These are phyloP conservation scores for Herminia tarsipennalis DNA, from an alignment of 2,888 invertebrate species.

Conservation along the genomic window DNA sequence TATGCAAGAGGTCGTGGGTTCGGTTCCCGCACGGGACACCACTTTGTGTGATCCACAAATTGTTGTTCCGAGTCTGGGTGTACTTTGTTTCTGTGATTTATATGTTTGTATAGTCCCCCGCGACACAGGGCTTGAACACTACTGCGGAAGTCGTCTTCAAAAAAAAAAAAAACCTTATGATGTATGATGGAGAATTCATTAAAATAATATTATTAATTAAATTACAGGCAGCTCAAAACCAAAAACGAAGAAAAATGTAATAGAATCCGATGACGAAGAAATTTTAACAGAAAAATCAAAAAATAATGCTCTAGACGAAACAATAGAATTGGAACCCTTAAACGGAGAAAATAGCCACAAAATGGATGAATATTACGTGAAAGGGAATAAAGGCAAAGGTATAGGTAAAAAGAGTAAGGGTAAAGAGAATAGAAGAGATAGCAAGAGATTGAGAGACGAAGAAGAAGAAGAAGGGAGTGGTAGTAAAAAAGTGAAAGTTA, in stretches of 20 bases:
- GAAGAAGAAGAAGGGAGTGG: conserved; percentile 34
- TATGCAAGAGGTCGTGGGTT: too few relatives aligned
- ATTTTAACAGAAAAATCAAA: conserved; percentile 44
- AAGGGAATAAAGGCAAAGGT: conserved; percentile 57
- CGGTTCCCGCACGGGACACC: too few relatives aligned
- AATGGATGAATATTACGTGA: conserved; percentile 70
- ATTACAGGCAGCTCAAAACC: conserved; percentile 48
- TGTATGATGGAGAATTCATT: too few relatives aligned
- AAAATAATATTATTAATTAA: not conserved
- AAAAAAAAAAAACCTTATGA: not conserved
- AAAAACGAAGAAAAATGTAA: conserved; percentile 56
- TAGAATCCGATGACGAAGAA: conserved; percentile 59
- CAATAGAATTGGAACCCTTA: conserved; percentile 60
- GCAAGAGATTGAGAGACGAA: conserved; percentile 51
- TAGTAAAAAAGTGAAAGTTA: conserved; percentile 60
- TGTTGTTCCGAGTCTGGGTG: too few relatives aligned
- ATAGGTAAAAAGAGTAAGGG: conserved; percentile 55
- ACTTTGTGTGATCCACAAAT: too few relatives aligned
- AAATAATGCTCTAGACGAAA: conserved; percentile 65
- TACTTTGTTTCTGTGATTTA: too few relatives aligned
- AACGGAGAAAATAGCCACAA: conserved; percentile 72
- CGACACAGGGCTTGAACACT: not conserved
- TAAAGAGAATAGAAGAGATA: conserved; percentile 53
- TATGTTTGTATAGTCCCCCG: too few relatives aligned
- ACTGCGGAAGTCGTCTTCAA: too few relatives aligned